These are phyloP conservation scores for Pseudopodoces humilis DNA, from an alignment of 2,113 vertebrate genomes.

Conservation along the genomic window DNA sequence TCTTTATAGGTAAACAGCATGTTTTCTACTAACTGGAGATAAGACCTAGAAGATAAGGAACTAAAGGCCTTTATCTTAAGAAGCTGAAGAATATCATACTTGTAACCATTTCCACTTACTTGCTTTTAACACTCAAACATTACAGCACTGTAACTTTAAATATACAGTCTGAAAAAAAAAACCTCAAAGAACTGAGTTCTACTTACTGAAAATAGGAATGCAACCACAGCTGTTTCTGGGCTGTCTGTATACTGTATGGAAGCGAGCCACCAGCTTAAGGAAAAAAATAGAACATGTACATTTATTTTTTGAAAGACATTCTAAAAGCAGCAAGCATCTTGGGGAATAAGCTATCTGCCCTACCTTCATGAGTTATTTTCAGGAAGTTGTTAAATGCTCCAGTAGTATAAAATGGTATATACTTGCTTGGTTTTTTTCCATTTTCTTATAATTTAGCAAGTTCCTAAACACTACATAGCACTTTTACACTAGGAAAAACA, in stretches of 20 bases:
- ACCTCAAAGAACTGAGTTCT: neutral
- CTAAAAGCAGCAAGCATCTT: neutral
- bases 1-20: neutral
- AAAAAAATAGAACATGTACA: neutral
- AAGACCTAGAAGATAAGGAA: neutral
- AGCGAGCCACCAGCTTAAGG: conserved; percentile 92
- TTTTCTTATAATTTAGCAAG: neutral
- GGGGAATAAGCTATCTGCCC: neutral
- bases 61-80: neutral
- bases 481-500: neutral
- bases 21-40: neutral
- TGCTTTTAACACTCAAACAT: neutral
- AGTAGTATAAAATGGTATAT: neutral
- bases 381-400: neutral
- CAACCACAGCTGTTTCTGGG: conserved; percentile 94
- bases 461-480: neutral
- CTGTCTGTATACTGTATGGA: conserved; percentile 94
- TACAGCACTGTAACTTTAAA: neutral
- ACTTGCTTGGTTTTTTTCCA: neutral
- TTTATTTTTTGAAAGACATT: neutral
- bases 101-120: neutral
- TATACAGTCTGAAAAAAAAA: neutral
- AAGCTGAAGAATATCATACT: neutral
- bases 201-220: conserved; percentile 97
- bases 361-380: neutral